Percentiles rank a stretch among this genome's conserved stretches.
phyloP scores from a whole-genome alignment of 2,888 invertebrate genomes.

The Biston betularia region DNA sequence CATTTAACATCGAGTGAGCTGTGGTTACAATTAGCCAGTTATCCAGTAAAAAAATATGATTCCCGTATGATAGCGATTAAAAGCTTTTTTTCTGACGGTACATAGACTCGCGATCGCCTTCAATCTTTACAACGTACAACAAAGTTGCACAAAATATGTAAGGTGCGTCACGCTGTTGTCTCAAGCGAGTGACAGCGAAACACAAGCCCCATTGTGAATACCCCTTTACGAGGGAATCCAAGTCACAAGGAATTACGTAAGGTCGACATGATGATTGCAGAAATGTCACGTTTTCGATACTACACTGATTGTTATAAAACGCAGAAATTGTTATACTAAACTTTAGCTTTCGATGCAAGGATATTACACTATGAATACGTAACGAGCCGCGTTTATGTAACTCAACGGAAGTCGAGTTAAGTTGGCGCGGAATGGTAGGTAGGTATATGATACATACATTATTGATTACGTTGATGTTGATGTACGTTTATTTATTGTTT shows the following conservation, averaged over 20 bases:
- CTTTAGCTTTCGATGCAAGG: too few species aligned
- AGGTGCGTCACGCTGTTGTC: conserved; percentile 68
- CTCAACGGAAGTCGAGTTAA: too few species aligned
- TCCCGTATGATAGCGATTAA: neutral
- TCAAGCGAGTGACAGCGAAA: conserved; percentile 72
- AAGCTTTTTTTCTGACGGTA: conserved; percentile 52
- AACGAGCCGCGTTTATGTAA: too few species aligned
- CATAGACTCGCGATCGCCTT: conserved; percentile 67
- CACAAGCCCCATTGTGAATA: conserved; percentile 60
- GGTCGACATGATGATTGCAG: conserved; percentile 11
- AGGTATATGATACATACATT: too few species aligned
- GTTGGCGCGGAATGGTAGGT: too few species aligned
- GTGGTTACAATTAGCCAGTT: too few species aligned
- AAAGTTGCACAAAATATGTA: conserved; percentile 67
- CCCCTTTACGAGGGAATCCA: conserved; percentile 21
- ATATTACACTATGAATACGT: too few species aligned
- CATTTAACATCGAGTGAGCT: too few species aligned
- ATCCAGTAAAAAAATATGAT: neutral
- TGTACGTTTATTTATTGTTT: too few species aligned
- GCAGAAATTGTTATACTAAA: neutral
- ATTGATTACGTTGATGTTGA: too few species aligned
- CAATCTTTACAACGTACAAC: conserved; percentile 54
- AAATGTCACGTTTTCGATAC: conserved; percentile 8
- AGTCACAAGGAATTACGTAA: conserved; percentile 14
- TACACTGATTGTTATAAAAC: neutral